These are phyloP conservation scores for Smittia sp. DNA, from an alignment of 2,888 invertebrate species.

Conservation along the genomic window DNA sequence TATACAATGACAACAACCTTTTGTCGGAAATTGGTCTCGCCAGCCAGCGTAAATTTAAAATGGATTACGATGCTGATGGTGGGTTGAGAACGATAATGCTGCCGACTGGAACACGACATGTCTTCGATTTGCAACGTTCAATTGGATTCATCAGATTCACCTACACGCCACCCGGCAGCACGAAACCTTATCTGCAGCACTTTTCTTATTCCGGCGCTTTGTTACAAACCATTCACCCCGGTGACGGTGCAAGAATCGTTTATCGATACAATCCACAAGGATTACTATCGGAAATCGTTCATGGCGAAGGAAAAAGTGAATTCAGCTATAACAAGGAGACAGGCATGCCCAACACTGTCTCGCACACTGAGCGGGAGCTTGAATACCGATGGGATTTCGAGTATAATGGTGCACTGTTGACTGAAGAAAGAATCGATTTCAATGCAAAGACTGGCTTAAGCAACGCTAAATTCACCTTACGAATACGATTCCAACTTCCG, in stretches of 20 bases:
- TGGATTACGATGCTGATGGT: slow-evolving; percentile 82
- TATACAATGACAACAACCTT: slow-evolving; percentile 81
- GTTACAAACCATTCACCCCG: slow-evolving; percentile 84
- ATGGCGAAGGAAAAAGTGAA: slow-evolving; percentile 81
- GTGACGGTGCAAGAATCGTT: slow-evolving; percentile 83
- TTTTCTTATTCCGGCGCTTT: slow-evolving; percentile 85
- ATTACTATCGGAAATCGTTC: slow-evolving; percentile 77
- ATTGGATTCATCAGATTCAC: slow-evolving; percentile 85
- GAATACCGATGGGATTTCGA: slow-evolving; percentile 88
- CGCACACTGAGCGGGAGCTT: slow-evolving; percentile 77
- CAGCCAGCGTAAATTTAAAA: slow-evolving; percentile 80
- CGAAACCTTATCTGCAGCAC: slow-evolving; percentile 84
- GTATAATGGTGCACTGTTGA: slow-evolving; percentile 71
- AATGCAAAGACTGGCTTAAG: slow-evolving; percentile 87
- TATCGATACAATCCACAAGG: slow-evolving; percentile 84
- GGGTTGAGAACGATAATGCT: slow-evolving; percentile 82
- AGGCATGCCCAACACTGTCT: slow-evolving; percentile 76
- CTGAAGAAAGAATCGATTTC: slow-evolving; percentile 81
- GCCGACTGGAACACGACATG: slow-evolving; percentile 86
- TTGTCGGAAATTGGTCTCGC: slow-evolving; percentile 87
- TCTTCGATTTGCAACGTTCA: slow-evolving; percentile 87
- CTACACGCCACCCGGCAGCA: slow-evolving; percentile 83
- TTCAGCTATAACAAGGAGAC: slow-evolving; percentile 75
- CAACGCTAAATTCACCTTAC: slow-evolving; percentile 87
- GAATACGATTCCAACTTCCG: slow-evolving; percentile 91